Evolutionary conservation across 2,888 invertebrate genomes (phyloP).

Genomic region (Prosapia bicincta): DNA sequence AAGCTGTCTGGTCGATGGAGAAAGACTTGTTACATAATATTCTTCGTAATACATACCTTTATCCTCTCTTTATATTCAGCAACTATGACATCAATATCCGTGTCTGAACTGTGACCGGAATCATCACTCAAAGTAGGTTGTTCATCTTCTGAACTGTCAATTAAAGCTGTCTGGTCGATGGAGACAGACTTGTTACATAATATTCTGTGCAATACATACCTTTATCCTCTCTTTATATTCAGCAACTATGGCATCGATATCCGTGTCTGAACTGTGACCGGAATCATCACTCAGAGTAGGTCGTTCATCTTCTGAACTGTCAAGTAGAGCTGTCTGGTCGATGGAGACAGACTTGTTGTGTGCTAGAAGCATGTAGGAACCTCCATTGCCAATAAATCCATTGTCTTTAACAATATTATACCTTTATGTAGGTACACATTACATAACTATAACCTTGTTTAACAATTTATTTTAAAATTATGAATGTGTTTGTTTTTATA

Average conservation of each 20-base stretch:
- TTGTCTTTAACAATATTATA: no score
- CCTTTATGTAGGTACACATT: no score
- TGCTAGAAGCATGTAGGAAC: no score
- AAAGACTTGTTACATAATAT: not conserved
- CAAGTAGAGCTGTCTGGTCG: not conserved
- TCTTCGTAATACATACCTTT: not conserved
- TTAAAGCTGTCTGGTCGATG: not conserved
- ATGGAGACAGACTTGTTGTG: no score
- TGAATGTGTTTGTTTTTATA: no score
- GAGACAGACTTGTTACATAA: no score
- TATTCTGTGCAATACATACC: not conserved
- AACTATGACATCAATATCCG: conserved; percentile 8
- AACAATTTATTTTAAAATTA: no score
- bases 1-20: not conserved
- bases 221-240: conserved; percentile 5
- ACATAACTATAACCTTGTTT: no score
- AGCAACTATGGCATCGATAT: conserved; percentile 10
- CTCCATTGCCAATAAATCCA: no score
- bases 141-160: not conserved
- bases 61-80: conserved; percentile 4
- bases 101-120: conserved; percentile 6
- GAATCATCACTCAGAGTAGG: conserved; percentile 4
- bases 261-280: conserved; percentile 8
- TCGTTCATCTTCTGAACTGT: not conserved
- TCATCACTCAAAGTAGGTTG: conserved; percentile 1